Evolutionary conservation across 2,797 vertebrate genomes (phyloP).

Genomic region (Rhincodon typus): DNA sequence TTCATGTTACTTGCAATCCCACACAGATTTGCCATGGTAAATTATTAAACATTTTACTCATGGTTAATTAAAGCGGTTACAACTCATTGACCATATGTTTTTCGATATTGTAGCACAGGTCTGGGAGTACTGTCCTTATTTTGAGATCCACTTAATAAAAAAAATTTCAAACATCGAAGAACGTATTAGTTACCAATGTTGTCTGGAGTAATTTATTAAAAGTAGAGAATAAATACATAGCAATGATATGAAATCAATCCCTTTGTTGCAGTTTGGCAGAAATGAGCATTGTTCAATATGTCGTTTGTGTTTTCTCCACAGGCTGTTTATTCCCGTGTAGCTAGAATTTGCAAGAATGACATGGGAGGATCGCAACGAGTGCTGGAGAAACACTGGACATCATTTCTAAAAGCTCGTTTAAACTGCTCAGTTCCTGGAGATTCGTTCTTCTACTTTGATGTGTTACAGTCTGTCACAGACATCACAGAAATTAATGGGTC

Average conservation of each 20-base stretch:
- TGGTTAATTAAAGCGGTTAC: slow-evolving; percentile 60
- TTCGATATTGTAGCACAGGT: slow-evolving; percentile 41
- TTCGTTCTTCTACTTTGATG: slow-evolving; percentile 97
- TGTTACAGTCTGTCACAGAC: slow-evolving; percentile 91
- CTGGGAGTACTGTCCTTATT: slow-evolving; percentile 41
- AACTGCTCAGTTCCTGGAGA: slow-evolving; percentile 96
- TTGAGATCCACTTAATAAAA: slow-evolving; percentile 42
- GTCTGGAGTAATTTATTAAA: slow-evolving; percentile 31
- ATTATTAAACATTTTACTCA: slow-evolving; percentile 71
- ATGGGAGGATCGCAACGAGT: slow-evolving; percentile 93
- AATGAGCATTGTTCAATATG: neutral
- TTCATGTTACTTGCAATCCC: slow-evolving; percentile 64
- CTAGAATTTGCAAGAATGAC: slow-evolving; percentile 96
- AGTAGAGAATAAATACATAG: neutral
- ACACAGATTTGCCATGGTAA: slow-evolving; percentile 65
- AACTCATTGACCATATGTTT: slow-evolving; percentile 46
- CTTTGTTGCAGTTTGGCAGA: neutral
- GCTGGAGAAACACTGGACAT: slow-evolving; percentile 96
- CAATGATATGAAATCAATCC: neutral
- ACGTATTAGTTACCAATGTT: slow-evolving; percentile 32
- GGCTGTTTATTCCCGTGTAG: slow-evolving; percentile 95
- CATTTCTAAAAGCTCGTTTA: slow-evolving; percentile 89
- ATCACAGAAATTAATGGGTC: slow-evolving; percentile 85
- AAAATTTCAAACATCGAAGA: slow-evolving; percentile 40
- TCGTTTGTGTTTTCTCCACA: slow-evolving; percentile 46